Conservation (phyloP, 1,140 invertebrate species). For the Bilobella aurantiaca region DNA sequence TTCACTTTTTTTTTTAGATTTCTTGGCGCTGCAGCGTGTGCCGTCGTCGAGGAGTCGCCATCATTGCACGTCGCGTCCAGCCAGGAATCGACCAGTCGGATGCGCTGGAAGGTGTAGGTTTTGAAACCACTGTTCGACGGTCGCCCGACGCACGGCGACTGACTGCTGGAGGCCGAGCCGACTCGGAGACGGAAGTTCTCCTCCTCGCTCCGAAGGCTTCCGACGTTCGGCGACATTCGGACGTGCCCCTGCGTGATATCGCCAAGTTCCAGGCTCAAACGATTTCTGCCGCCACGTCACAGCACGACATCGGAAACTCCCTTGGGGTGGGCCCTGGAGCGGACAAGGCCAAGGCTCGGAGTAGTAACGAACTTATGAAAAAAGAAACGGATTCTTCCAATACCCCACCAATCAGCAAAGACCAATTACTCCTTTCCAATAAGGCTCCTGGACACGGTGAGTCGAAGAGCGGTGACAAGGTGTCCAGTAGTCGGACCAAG, state of each 20-base stretch:
- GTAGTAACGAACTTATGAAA: conserved; percentile 14
- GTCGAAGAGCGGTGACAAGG: conserved; percentile 7
- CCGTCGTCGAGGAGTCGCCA: conserved; percentile 31
- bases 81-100: conserved; percentile 31
- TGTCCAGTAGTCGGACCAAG: background rate
- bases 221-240: conserved; percentile 34
- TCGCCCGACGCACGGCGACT: conserved; percentile 29
- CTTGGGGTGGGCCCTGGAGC: conserved; percentile 12
- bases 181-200: conserved; percentile 33
- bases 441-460: background rate
- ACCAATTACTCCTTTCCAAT: background rate
- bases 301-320: conserved; percentile 23
- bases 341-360: conserved; percentile 17
- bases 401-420: background rate
- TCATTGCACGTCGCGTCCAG: conserved; percentile 33
- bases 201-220: conserved; percentile 32
- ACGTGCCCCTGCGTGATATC: conserved; percentile 34
- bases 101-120: conserved; percentile 32
- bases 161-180: conserved; percentile 29
- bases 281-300: conserved; percentile 23
- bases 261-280: conserved; percentile 28
- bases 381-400: conserved; percentile 1
- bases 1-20: conserved; percentile 14
- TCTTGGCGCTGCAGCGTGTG: conserved; percentile 34
- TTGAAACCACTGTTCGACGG: conserved; percentile 30